A percentile compares a stretch with the other conserved stretches of the same genome.
phyloP scores from a whole-genome alignment of 1,140 invertebrate species.

The Ostrea edulis region DNA sequence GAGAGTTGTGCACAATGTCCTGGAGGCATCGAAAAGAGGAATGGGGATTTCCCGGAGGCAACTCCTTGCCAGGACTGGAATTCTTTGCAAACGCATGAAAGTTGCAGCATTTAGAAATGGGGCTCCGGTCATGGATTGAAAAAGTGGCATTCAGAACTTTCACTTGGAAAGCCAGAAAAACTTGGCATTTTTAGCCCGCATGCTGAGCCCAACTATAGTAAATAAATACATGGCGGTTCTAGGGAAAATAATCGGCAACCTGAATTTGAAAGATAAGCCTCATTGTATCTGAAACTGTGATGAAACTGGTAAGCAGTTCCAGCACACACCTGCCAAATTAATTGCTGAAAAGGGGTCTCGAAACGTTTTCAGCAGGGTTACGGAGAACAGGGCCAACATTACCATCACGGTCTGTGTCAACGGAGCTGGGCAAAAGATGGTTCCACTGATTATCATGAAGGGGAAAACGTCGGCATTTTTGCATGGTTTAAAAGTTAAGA shows the following conservation, averaged over 20 bases:
- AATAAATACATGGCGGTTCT: conserved; percentile 23
- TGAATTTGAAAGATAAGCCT: neutral
- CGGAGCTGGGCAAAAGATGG: neutral
- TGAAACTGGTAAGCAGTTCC: too few relatives aligned
- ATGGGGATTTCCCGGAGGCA: conserved; percentile 30
- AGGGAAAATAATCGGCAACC: neutral
- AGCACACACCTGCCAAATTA: too few relatives aligned
- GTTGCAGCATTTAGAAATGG: neutral
- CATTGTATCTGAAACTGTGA: conserved; percentile 45
- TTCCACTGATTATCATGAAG: neutral
- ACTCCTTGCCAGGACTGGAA: conserved; percentile 17
- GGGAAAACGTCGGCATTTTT: conserved; percentile 24
- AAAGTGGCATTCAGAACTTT: conserved; percentile 41
- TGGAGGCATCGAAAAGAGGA: conserved; percentile 28
- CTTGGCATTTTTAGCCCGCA: neutral
- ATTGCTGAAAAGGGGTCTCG: too few relatives aligned
- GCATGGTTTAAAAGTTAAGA: conserved; percentile 15
- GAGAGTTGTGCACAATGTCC: conserved; percentile 17
- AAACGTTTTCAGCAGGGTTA: too few relatives aligned
- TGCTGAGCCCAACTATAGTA: neutral
- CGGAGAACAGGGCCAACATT: too few relatives aligned
- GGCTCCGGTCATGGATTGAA: conserved; percentile 27
- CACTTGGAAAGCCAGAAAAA: conserved; percentile 41
- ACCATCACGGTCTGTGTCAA: neutral
- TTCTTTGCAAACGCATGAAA: neutral